Conservation (phyloP, 2,888 invertebrate genomes). For the Drosophila dives region DNA sequence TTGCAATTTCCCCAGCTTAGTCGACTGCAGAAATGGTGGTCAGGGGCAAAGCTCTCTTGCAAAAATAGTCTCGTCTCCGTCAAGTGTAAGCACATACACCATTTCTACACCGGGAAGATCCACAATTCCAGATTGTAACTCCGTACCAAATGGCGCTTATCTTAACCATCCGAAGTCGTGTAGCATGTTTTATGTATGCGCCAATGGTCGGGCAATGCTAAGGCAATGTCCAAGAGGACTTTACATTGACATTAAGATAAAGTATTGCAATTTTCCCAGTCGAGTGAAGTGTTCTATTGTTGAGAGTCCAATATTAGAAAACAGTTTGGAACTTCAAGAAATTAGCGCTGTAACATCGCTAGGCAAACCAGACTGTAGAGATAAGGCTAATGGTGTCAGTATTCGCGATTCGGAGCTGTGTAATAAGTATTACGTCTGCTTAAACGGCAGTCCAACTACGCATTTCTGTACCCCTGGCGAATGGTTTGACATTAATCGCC, state of each 20-base stretch:
- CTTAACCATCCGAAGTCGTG: conserved; percentile 38
- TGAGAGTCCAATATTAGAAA: neutral
- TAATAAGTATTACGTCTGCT: conserved; percentile 63
- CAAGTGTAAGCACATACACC: neutral
- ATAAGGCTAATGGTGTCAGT: conserved; percentile 24
- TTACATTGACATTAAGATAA: conserved; percentile 28
- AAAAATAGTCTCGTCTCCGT: neutral
- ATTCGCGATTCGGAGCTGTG: conserved; percentile 41
- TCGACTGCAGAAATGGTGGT: conserved; percentile 49
- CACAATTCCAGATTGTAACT: conserved; percentile 33
- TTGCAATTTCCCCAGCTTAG: conserved; percentile 60
- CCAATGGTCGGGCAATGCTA: conserved; percentile 31
- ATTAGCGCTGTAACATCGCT: neutral
- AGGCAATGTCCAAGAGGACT: conserved; percentile 49
- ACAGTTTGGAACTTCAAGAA: neutral
- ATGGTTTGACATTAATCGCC: conserved; percentile 54
- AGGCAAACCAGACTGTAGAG: conserved; percentile 32
- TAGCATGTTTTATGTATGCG: conserved; percentile 49
- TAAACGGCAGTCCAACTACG: conserved; percentile 32
- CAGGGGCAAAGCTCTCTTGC: neutral
- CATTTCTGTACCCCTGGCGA: conserved; percentile 57
- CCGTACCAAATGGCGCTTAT: conserved; percentile 34
- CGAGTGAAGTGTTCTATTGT: conserved; percentile 32
- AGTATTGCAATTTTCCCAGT: conserved; percentile 41
- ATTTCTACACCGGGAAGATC: neutral